Conservation (phyloP, 2,888 invertebrate genomes). For the Cantharis rufa region DNA sequence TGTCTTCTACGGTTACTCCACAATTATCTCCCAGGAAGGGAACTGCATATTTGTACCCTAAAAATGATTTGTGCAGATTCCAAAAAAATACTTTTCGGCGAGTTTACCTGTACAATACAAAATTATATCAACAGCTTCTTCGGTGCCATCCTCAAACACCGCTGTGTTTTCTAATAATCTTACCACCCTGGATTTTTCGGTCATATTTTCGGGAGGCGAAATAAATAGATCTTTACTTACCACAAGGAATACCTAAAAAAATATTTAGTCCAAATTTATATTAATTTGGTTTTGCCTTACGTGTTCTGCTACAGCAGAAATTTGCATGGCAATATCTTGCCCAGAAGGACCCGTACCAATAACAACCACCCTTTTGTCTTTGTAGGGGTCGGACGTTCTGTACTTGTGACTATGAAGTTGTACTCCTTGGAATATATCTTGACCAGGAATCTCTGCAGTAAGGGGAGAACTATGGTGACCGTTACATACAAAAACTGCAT, state of each 20-base stretch:
- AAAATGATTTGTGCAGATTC: slow-evolving; percentile 36
- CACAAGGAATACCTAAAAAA: slow-evolving; percentile 42
- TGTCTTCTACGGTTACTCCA: slow-evolving; percentile 70
- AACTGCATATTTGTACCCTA: slow-evolving; percentile 58
- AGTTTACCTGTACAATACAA: slow-evolving; percentile 71
- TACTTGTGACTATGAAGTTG: slow-evolving; percentile 83
- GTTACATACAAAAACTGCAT: slow-evolving; percentile 68
- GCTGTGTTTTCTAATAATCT: slow-evolving; percentile 56
- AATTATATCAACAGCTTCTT: slow-evolving; percentile 65
- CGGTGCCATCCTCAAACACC: slow-evolving; percentile 64
- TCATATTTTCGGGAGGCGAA: slow-evolving; percentile 56
- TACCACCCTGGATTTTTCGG: slow-evolving; percentile 61
- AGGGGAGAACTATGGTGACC: slow-evolving; percentile 41
- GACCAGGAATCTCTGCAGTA: slow-evolving; percentile 72
- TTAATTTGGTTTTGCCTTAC: slow-evolving; percentile 5
- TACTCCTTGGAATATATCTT: slow-evolving; percentile 65
- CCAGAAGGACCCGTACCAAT: slow-evolving; percentile 90
- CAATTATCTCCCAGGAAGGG: slow-evolving; percentile 64
- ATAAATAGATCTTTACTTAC: neutral
- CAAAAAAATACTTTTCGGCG: neutral
- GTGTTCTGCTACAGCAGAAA: slow-evolving; percentile 28
- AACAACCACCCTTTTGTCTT: slow-evolving; percentile 71
- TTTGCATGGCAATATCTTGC: slow-evolving; percentile 66
- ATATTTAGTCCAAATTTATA: neutral
- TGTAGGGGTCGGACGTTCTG: slow-evolving; percentile 69